Percentiles rank a stretch among this genome's conserved stretches.
phyloP scores from a whole-genome alignment of 2,113 vertebrate species.

The Aphelocoma coerulescens region DNA sequence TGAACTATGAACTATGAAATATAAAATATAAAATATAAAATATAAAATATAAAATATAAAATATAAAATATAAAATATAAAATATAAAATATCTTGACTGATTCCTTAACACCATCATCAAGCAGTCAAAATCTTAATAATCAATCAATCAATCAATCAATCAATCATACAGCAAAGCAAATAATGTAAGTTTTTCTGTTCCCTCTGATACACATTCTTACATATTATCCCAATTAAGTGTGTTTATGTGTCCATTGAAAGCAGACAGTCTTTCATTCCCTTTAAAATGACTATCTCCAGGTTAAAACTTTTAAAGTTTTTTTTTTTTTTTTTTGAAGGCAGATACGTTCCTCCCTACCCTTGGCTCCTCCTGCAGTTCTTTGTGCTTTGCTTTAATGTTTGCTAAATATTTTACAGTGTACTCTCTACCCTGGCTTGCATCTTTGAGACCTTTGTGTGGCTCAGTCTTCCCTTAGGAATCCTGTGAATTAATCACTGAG shows the following conservation, averaged over 20 bases:
- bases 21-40: not conserved
- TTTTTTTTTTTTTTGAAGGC: not conserved
- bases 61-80: not conserved
- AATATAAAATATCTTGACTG: not conserved
- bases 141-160: not conserved
- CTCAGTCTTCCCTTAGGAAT: constrained; percentile 5
- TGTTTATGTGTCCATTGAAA: not conserved
- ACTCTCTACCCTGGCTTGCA: not conserved
- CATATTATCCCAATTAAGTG: not conserved
- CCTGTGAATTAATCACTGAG: constrained; percentile 12
- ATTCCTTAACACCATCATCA: not conserved
- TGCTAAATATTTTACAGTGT: constrained; percentile 25
- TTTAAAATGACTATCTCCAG: not conserved
- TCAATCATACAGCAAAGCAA: not conserved
- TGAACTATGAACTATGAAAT: not conserved
- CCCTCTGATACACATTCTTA: not conserved
- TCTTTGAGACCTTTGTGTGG: not conserved
- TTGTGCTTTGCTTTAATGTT: not conserved
- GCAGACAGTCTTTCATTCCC: not conserved
- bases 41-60: not conserved
- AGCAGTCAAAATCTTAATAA: not conserved
- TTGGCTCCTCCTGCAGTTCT: not conserved
- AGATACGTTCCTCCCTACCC: not conserved
- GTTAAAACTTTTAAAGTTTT: not conserved
- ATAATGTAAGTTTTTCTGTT: not conserved